phyloP scores from a whole-genome alignment of 2,113 vertebrate genomes.

The Pelmatolapia mariae region DNA sequence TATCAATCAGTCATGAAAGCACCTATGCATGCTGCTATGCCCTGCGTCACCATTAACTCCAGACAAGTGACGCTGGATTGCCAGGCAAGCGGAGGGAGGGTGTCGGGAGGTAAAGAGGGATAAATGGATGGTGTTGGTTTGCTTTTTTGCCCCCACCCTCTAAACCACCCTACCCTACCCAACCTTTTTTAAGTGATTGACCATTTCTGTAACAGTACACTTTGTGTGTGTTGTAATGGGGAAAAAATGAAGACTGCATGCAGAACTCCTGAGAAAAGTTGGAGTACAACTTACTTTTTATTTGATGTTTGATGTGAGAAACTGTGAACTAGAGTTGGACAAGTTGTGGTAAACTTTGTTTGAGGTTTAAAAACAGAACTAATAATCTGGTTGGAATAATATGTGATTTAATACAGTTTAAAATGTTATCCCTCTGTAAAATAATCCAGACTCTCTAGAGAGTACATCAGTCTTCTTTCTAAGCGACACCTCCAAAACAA shows the following conservation, averaged over 20 bases:
- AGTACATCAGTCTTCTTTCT: not conserved
- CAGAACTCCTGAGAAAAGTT: not conserved
- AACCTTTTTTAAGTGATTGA: not conserved
- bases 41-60: constrained; percentile 54
- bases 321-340: not conserved
- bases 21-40: constrained; percentile 49
- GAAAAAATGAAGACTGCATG: not conserved
- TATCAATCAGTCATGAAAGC: constrained; percentile 65
- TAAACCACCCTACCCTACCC: not conserved
- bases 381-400: not conserved
- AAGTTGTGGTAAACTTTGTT: not conserved
- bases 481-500: not conserved
- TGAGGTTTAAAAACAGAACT: not conserved
- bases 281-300: not conserved
- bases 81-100: constrained; percentile 5
- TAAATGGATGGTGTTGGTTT: constrained; percentile 25
- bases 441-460: not conserved
- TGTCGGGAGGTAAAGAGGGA: constrained; percentile 4
- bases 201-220: not conserved
- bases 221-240: not conserved
- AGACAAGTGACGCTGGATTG: constrained; percentile 22
- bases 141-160: not conserved
- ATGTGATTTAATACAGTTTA: not conserved
- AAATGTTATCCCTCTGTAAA: not conserved
- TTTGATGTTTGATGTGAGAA: not conserved